Evolutionary conservation across 2,113 vertebrate genomes (phyloP).

Genomic region (Dicaeum eximium): DNA sequence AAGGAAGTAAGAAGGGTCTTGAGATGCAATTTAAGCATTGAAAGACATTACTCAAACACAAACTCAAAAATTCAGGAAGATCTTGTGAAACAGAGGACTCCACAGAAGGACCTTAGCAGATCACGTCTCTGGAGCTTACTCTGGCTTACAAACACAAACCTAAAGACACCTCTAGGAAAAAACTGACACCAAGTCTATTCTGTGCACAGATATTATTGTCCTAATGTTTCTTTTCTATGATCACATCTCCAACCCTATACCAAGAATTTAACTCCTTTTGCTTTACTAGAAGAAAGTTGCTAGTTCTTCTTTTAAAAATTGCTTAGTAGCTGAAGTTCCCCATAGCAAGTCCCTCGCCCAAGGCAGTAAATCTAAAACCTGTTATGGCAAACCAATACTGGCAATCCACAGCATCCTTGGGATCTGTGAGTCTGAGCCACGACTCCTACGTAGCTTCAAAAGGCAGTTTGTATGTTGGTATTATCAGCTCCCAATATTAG

Average conservation of each 20-base stretch:
- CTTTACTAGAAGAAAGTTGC: background rate
- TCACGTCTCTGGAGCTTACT: background rate
- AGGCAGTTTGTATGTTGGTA: background rate
- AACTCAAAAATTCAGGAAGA: background rate
- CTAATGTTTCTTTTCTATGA: background rate
- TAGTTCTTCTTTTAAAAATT: background rate
- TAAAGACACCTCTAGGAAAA: background rate
- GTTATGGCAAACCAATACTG: background rate
- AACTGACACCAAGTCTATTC: accelerated
- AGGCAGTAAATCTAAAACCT: background rate
- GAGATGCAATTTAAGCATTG: background rate
- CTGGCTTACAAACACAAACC: background rate
- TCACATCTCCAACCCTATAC: background rate
- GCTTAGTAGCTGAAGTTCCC: background rate
- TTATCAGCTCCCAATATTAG: background rate
- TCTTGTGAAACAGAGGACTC: background rate
- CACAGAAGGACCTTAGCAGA: background rate
- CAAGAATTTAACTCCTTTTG: background rate
- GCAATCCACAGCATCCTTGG: background rate
- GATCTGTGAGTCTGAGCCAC: background rate
- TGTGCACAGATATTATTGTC: background rate
- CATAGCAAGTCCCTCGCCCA: background rate
- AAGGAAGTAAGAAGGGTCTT: background rate
- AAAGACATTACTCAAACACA: background rate
- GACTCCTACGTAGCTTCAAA: background rate